phyloP scores from a whole-genome alignment of 2,888 invertebrate species.

The Cephus spinipes region DNA sequence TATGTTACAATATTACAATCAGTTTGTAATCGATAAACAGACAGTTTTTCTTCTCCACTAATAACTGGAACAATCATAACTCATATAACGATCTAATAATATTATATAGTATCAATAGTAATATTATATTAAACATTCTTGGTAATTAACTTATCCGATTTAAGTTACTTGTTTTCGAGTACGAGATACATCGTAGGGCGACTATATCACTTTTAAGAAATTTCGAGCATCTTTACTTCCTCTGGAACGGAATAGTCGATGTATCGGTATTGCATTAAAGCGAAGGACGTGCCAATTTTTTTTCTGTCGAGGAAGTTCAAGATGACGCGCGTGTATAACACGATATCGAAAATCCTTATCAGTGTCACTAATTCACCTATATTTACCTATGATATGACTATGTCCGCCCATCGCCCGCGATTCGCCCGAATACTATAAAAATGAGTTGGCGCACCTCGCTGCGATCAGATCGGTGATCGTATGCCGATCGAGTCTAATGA shows the following conservation, averaged over 20 bases:
- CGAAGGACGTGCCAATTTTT: too few relatives aligned
- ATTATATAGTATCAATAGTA: constrained; percentile 52
- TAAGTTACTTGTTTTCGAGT: constrained; percentile 48
- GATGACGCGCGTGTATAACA: too few relatives aligned
- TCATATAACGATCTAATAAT: constrained; percentile 54
- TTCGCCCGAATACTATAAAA: constrained; percentile 36
- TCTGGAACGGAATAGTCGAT: too few relatives aligned
- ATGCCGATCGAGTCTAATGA: constrained; percentile 30
- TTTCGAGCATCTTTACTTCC: too few relatives aligned
- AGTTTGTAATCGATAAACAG: constrained; percentile 61
- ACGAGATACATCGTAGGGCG: constrained; percentile 49
- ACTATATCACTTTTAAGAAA: constrained; percentile 9
- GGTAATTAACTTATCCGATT: constrained; percentile 50
- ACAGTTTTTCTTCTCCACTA: constrained; percentile 42
- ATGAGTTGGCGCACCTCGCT: constrained; percentile 43
- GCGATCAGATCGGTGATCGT: constrained; percentile 41
- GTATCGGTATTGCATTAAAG: too few relatives aligned
- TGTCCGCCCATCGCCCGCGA: constrained; percentile 61
- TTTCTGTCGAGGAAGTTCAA: too few relatives aligned
- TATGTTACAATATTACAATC: constrained; percentile 65
- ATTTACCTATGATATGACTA: constrained; percentile 57
- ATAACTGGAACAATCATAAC: constrained; percentile 47
- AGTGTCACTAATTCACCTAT: too few relatives aligned
- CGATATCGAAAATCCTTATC: too few relatives aligned
- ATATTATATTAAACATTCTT: constrained; percentile 48